Evolutionary conservation across 2,113 vertebrate species (phyloP).

Genomic region (Rhea americana): DNA sequence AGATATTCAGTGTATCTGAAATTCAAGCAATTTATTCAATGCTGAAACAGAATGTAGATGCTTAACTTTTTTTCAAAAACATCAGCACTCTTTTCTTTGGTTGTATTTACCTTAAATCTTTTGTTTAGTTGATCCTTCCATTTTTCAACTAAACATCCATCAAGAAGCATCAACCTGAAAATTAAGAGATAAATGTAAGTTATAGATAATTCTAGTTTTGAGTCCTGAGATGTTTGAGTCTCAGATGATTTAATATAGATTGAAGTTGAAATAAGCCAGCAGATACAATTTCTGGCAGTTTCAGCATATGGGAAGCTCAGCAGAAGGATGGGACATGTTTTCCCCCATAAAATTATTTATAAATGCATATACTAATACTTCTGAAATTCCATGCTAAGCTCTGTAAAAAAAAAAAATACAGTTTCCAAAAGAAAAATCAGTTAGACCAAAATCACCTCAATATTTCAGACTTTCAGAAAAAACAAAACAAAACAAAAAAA

Average conservation of each 20-base stretch:
- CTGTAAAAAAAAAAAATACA: background rate
- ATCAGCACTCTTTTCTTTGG: background rate
- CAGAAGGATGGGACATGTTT: background rate
- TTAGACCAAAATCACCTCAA: background rate
- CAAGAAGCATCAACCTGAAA: slow-evolving; percentile 84
- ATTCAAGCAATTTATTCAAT: background rate
- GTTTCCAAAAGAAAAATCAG: background rate
- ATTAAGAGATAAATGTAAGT: background rate
- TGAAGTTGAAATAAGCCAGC: background rate
- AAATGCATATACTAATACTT: background rate
- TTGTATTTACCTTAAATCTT: slow-evolving; percentile 78
- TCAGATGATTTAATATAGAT: background rate
- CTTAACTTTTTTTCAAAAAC: background rate
- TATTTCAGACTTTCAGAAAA: background rate
- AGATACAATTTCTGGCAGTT: background rate
- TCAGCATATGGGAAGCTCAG: background rate
- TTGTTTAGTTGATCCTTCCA: slow-evolving; percentile 83
- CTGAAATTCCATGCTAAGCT: background rate
- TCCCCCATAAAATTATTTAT: background rate
- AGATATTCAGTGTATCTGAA: background rate
- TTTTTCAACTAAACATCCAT: slow-evolving; percentile 84
- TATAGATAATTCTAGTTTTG: background rate
- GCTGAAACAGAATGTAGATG: background rate
- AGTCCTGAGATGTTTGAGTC: background rate
- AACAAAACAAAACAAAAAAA: background rate